Evolutionary conservation across 1,140 invertebrate species (phyloP), one percentile per base, ranked within the genome.

Genomic region (Heliothis subflexa): DNA sequence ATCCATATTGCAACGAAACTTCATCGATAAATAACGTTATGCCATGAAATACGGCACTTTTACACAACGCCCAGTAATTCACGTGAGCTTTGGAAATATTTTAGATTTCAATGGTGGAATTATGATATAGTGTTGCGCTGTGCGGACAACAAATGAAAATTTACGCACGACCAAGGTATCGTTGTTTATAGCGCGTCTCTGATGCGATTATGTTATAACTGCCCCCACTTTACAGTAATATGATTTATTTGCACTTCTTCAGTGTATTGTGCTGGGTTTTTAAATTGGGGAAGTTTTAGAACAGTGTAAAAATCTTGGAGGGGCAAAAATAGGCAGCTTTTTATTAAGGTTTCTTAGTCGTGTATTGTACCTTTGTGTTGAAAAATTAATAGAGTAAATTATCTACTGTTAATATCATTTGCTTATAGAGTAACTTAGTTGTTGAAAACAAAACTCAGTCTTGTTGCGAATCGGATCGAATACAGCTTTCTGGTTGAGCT

Each of bases 51-150:
- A 78, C 47, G 40, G 25, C 68, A 82, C 71, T 80, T 83, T 77
- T 54, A 71, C 62, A 72, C 62, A 79, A 50, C 50, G 62, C 50
- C 47, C 52, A 49, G 78, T 78, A 82, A 81, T 80, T 78, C 76
- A 74, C 62, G 71, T 62, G 79, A 52, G 78, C 78, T 83, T 80
- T 77, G 80, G 78, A 84, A 82, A 85, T 85, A 85, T 85, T 86
- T 86, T 83, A 84, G 77, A 86, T 66, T 86, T 83, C 85, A 84
- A 84, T 86, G 83, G 80, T 64, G 76, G 76, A 80, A 86, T 86
- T 86, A 86, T 86, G 85, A 86, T 81, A 84, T 86, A 86, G 80
- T 64, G 83, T 72, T 40, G 21, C 52, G 28, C 55, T 57, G 47
- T 54, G 45, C 45, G 45, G 64, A 25, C 49, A 55, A 66, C 81